These are phyloP conservation scores for Anoplolepis gracilipes DNA, from an alignment of 1,140 invertebrate genomes.

Conservation along the genomic window DNA sequence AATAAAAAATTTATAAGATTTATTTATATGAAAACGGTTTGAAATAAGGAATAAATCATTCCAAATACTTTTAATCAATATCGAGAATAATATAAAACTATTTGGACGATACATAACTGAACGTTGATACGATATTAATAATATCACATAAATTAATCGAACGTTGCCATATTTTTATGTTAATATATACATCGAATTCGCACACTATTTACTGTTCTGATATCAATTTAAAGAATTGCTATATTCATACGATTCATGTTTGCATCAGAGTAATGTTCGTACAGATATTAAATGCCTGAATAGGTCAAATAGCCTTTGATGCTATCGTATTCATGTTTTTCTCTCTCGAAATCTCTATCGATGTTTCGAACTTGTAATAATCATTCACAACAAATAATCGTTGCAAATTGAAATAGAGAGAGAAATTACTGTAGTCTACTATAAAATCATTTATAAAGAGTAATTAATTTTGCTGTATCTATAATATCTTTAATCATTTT, in stretches of 20 bases:
- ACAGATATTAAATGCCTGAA: constrained; percentile 14
- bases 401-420: not conserved
- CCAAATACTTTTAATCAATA: not conserved
- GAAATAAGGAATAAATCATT: not conserved
- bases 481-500: too few species aligned
- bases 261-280: constrained; percentile 10
- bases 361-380: not conserved
- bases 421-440: not conserved
- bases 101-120: not conserved
- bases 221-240: constrained; percentile 15
- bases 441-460: not conserved
- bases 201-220: not conserved
- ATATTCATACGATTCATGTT: not conserved
- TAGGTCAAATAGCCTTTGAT: not conserved
- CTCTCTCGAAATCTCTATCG: not conserved
- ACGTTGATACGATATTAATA: too few species aligned
- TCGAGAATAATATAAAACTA: not conserved
- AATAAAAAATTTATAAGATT: not conserved
- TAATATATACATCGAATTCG: not conserved
- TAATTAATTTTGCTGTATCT: not conserved
- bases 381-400: not conserved
- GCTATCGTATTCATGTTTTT: not conserved
- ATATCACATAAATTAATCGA: not conserved
- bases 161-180: constrained; percentile 18
- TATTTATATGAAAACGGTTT: not conserved